phyloP scores from a whole-genome alignment of 1,140 invertebrate species.

The Plectus sambesii region DNA sequence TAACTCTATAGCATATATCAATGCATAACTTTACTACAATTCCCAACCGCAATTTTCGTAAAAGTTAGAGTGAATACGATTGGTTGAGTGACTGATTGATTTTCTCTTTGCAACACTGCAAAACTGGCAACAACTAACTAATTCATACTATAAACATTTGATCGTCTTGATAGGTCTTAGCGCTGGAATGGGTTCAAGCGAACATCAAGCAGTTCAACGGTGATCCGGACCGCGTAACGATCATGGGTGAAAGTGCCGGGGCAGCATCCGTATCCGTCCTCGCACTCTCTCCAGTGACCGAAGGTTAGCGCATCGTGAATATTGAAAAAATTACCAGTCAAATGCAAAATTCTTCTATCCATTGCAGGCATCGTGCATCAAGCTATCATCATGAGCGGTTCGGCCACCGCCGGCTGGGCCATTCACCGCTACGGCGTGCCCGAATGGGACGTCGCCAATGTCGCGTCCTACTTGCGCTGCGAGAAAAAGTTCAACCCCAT shows the following conservation, averaged over 20 bases:
- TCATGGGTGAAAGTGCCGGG: conserved; percentile 59
- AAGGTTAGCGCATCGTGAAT: conserved; percentile 51
- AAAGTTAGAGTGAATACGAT: too few species aligned
- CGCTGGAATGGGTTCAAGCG: conserved; percentile 54
- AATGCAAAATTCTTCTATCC: neutral
- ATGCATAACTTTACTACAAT: too few species aligned
- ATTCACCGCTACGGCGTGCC: conserved; percentile 35
- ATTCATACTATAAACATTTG: too few species aligned
- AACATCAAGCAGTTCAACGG: conserved; percentile 49
- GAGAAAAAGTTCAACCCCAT: conserved; percentile 37
- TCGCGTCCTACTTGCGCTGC: conserved; percentile 41
- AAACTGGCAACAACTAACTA: too few species aligned
- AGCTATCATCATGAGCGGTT: conserved; percentile 39
- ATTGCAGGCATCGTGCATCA: conserved; percentile 35
- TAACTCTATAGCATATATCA: too few species aligned
- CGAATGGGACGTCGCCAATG: conserved; percentile 38
- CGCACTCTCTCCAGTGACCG: conserved; percentile 65
- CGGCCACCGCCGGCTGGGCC: conserved; percentile 40
- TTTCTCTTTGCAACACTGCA: too few species aligned
- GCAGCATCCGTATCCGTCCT: conserved; percentile 69
- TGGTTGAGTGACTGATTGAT: too few species aligned
- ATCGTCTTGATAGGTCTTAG: too few species aligned
- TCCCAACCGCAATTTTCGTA: too few species aligned
- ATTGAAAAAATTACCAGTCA: conserved; percentile 12
- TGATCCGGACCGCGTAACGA: conserved; percentile 52